Evolutionary conservation across 2,113 vertebrate genomes (phyloP), one percentile per base, ranked within the genome.

Genomic region (Neodontobutis hainanensis): DNA sequence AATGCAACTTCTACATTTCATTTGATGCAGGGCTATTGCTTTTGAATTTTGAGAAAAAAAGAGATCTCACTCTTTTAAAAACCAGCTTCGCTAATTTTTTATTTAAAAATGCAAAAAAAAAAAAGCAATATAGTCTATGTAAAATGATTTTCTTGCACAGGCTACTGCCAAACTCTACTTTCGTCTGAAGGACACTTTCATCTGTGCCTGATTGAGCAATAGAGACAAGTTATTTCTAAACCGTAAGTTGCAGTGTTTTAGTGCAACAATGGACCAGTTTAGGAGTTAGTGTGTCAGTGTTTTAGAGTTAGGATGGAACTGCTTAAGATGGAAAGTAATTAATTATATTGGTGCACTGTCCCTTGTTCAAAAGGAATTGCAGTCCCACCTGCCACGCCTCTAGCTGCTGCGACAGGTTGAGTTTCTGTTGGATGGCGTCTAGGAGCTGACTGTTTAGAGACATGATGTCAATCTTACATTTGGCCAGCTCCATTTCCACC

Each of bases 401-500:
- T 80, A 99, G 94, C 94, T 99, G 97, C 90, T 99, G 97, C 0
- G 97, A 99, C 86, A 99, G 92, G 88, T 94, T 98, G 84, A 99
- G 94, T 78, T 99, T 99, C 92, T 99, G 97, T 90, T 99, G 97
- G 90, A 99, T 98, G 86, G 97, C 97, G 0, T 99, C 97, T 87
- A 99, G 88, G 60, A 99, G 92, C 79, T 99, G 97, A 90, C 94
- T 96, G 75, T 98, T 99, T 70, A 99, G 92, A 88, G 96, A 96
- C 95, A 98, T 97, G 92, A 99, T 95, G 90, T 99, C 97, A 14
- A 96, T 94, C 89, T 95, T 97, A 92, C 97, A 98, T 81, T 97
- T 98, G 75, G 95, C 92, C 61, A 99, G 89, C 84, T 99, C 97
- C 92, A 97, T 93, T 85, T 99, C 97, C 87, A 99, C 93, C 0